Evolutionary conservation across 2,888 invertebrate genomes (phyloP), one percentile per base, ranked within the genome.

Genomic region (Lobophora halterata): DNA sequence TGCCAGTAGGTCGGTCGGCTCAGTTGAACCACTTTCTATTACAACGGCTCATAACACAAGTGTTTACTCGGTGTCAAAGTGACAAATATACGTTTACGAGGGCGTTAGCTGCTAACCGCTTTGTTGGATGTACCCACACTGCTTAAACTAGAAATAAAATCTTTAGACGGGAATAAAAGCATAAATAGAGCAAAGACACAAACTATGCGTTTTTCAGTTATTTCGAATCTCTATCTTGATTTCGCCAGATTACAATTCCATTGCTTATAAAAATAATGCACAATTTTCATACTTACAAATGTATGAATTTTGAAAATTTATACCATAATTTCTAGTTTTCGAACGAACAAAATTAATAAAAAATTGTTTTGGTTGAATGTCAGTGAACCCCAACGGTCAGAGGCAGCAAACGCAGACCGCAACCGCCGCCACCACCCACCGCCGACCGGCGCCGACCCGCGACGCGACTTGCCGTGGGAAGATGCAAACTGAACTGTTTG

Each of bases 11-110:
- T 58, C 49, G 50, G n/a, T 17, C 8, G 35, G 35, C 45, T 52
- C 56, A 60, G 52, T 55, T 49, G 44, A 52, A 52, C 38, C 44
- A 57, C 62, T 64, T 65, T 65, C 63, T 62, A 58, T 55, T 53
- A 45, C 36, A 30, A 57, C 38, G 27, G 23, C 49, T 59, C 52
- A 55, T 46, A 56, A 34, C 46, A 50, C 24, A 46, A 63, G 54
- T 63, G 56, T 55, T 58, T 61, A 61, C 55, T 49, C 38, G 44
- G 42, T 55, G 57, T 54, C 58, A 47, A 46, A 37, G 39, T 51
- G 34, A 64, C 53, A 61, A 55, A 46, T 45, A 51, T 48, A 55
- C 33, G 38, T 51, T 52, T 55, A 54, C 26, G 51, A 51, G 41
- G 38, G 44, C 52, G 51, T 42, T 23, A 23, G 24, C 30, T 33